Evolutionary conservation across 2,113 vertebrate genomes (phyloP).

Genomic region (Hippocampus mohnikei): DNA sequence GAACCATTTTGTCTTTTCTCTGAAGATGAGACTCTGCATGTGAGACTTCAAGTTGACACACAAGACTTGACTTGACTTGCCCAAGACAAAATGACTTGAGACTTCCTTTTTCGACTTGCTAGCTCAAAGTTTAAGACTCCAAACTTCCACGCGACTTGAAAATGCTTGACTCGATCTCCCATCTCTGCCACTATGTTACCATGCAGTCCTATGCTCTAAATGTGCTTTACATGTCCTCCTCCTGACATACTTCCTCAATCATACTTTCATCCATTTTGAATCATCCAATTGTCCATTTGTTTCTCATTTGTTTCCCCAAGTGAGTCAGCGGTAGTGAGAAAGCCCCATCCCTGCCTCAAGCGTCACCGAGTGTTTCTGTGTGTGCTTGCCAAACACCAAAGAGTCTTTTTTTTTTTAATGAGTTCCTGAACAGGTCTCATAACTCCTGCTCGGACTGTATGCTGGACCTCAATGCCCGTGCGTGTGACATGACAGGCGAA

Average conservation of each 20-base stretch:
- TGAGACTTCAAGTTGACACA: neutral
- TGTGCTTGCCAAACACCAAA: slow-evolving; percentile 33
- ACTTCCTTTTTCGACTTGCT: neutral
- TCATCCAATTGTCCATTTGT: slow-evolving; percentile 20
- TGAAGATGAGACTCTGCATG: neutral
- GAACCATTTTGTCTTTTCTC: too few relatives aligned
- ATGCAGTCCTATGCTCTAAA: slow-evolving; percentile 19
- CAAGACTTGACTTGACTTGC: neutral
- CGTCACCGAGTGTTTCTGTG: slow-evolving; percentile 19
- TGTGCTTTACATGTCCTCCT: slow-evolving; percentile 38
- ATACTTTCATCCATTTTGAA: slow-evolving; percentile 30
- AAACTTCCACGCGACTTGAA: neutral
- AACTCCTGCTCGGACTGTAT: slow-evolving; percentile 7
- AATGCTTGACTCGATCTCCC: neutral
- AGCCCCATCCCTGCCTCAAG: slow-evolving; percentile 2
- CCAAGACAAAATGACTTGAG: neutral
- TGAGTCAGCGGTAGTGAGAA: slow-evolving; percentile 11
- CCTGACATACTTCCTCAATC: slow-evolving; percentile 35
- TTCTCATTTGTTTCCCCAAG: slow-evolving; percentile 26
- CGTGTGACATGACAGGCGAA: slow-evolving; percentile 13
- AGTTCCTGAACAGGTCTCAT: slow-evolving; percentile 18
- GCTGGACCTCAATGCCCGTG: slow-evolving; percentile 8
- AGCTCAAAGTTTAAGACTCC: neutral
- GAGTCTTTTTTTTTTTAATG: slow-evolving; percentile 20
- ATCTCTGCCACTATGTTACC: slow-evolving; percentile 5